phyloP scores from a whole-genome alignment of 2,888 invertebrate genomes.

The Apamea sordens region DNA sequence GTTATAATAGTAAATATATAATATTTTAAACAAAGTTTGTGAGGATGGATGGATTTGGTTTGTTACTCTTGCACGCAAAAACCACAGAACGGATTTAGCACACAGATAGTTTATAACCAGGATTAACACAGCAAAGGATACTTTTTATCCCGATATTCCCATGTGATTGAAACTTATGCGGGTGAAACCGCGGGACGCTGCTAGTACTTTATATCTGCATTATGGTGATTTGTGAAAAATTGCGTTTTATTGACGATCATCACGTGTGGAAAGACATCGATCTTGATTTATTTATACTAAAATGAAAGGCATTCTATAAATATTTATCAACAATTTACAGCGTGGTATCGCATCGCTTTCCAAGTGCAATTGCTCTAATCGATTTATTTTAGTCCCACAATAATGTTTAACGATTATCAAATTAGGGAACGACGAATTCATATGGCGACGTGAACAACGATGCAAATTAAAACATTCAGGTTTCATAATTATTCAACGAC shows the following conservation, averaged over 20 bases:
- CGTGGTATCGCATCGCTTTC: conserved; percentile 20
- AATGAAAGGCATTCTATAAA: background rate
- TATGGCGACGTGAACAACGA: conserved; percentile 31
- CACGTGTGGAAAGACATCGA: background rate
- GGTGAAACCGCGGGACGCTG: too few species aligned
- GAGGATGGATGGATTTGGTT: too few species aligned
- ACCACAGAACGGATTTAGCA: too few species aligned
- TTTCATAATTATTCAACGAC: conserved; percentile 59
- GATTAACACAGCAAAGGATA: too few species aligned
- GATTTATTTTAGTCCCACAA: conserved; percentile 18
- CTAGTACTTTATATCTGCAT: background rate
- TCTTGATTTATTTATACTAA: background rate
- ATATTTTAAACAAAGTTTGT: too few species aligned
- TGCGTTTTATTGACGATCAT: background rate
- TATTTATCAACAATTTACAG: conserved; percentile 21
- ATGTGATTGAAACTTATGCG: too few species aligned
- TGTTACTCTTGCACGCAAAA: too few species aligned
- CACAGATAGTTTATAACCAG: too few species aligned
- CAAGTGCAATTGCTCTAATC: conserved; percentile 7
- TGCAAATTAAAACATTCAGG: conserved; percentile 56
- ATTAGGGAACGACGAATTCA: conserved; percentile 41
- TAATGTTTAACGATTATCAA: conserved; percentile 34
- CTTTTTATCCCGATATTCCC: too few species aligned
- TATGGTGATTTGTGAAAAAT: conserved; percentile 23
- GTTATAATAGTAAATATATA: too few species aligned